A percentile compares a stretch with the other conserved stretches of the same genome.
Evolutionary conservation across 1,140 invertebrate genomes (phyloP).

Genomic region (Dolichoris vasculosae): DNA sequence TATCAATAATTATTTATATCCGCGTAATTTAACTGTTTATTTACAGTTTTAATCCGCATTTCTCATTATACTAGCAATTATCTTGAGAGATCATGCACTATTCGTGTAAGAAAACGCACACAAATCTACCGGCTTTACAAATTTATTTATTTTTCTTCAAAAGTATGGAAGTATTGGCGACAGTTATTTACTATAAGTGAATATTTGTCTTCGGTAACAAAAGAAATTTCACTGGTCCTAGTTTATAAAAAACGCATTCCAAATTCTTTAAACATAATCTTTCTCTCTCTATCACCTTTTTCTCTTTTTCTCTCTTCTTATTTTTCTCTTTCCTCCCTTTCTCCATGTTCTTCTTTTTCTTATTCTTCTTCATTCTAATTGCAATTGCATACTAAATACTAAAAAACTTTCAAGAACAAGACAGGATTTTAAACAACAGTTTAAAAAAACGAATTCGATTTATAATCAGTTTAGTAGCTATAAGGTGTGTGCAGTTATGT

Average conservation of each 20-base stretch:
- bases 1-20: constrained; percentile 22
- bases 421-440: neutral
- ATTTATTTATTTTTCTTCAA: neutral
- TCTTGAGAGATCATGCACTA: neutral
- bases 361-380: neutral
- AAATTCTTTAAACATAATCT: neutral
- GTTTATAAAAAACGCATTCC: neutral
- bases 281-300: neutral
- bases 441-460: constrained; percentile 20
- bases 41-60: constrained; percentile 14
- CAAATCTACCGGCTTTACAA: neutral
- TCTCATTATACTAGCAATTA: constrained; percentile 28
- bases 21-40: constrained; percentile 35
- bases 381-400: neutral
- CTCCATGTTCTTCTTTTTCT: neutral
- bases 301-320: neutral
- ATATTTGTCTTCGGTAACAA: neutral
- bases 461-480: constrained; percentile 31
- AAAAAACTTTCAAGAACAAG: neutral
- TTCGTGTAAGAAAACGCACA: neutral
- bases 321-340: neutral
- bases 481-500: constrained; percentile 37
- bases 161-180: neutral
- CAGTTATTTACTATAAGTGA: neutral
- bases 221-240: neutral